These are phyloP conservation scores for Drosophila trapezifrons DNA, from an alignment of 1,140 invertebrate genomes.

Conservation along the genomic window DNA sequence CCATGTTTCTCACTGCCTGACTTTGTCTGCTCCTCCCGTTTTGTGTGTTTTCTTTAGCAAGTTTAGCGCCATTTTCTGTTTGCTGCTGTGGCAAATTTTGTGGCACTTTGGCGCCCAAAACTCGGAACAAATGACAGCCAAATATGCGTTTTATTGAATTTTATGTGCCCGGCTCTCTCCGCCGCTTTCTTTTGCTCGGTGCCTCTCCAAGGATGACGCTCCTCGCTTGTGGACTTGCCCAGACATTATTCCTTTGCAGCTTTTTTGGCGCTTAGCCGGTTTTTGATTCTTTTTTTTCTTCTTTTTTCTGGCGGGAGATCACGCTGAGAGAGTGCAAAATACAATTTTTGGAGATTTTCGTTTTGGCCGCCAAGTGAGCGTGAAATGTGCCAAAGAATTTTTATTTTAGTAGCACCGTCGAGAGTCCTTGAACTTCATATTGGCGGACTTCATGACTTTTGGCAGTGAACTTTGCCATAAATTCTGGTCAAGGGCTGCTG, in stretches of 20 bases:
- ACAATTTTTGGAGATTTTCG: conserved; percentile 35
- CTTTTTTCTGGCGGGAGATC: conserved; percentile 28
- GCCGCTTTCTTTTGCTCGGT: conserved; percentile 11
- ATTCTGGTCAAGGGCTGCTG: conserved; percentile 20
- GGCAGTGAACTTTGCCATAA: conserved; percentile 55
- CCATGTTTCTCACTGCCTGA: conserved; percentile 15
- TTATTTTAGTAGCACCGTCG: conserved; percentile 31
- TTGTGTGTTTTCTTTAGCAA: conserved; percentile 56
- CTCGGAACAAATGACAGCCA: conserved; percentile 80
- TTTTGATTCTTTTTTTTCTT: conserved; percentile 9
- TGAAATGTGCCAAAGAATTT: conserved; percentile 64
- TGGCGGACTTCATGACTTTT: conserved; percentile 46
- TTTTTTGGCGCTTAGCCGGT: conserved; percentile 43
- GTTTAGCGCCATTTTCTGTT: conserved; percentile 65
- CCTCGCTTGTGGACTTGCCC: conserved; percentile 41
- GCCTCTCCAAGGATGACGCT: conserved; percentile 32
- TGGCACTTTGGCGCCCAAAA: conserved; percentile 78
- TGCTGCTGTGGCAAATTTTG: conserved; percentile 62
- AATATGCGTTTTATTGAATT: conserved; percentile 83
- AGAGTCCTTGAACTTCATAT: conserved; percentile 55
- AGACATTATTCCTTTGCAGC: conserved; percentile 40
- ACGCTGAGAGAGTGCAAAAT: conserved; percentile 49
- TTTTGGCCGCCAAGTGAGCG: conserved; percentile 57
- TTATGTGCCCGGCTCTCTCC: conserved; percentile 62
- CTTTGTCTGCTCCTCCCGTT: conserved; percentile 17